Base-by-base conservation (phyloP, 2,113 vertebrate genomes). In the Gallinago paraguaiae region DNA sequence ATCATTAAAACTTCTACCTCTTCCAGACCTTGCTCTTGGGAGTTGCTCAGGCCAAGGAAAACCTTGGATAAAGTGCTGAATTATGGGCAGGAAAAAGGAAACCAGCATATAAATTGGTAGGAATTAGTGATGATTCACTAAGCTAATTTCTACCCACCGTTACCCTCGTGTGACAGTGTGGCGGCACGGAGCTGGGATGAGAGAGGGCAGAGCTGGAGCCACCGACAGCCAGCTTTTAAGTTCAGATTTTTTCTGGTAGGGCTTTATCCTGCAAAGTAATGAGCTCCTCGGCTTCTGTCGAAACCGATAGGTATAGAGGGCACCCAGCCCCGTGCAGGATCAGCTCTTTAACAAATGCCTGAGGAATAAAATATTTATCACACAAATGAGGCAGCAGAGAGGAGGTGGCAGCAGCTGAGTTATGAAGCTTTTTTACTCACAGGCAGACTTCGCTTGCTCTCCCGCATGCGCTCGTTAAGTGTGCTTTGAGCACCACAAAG, bases 21-120 rank as follows among this genome's bases (percentile, higher is more conserved):
- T 92, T 82, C 86, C 48, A 91, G 89, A 72, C 74, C 92, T 93
- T 88, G 88, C 70, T 96, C 77, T 83, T 0, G 1, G 75, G 82
- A 94, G 91, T 93, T 0, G 4, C 75, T 68, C 65, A 69, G 86
- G 79, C 82, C 57, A 33, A 93, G 92, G 48, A 92, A 93, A 96
- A 93, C 75, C 74, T 91, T 92, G 93, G 70, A 72, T 91, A 70
- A 93, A 77, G 61, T 92, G 89, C 63, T 83, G 90, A 92, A 93
- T 96, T 97, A 86, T 9, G 92, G 78, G 13, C 67, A 79, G 48
- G 77, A 89, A 84, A 91, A 95, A 90, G 72, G 43, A 92, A 93
- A 81, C 28, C 64, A 72, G 74, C 39, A 18, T 78, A 84, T 96
- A 91, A 90, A 93, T 91, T 75, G 91, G 78, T 80, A 60, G 53